A percentile compares a stretch with the other conserved stretches of the same genome.
Conservation (phyloP, 2,797 vertebrate genomes). For the Sciaenops ocellatus region DNA sequence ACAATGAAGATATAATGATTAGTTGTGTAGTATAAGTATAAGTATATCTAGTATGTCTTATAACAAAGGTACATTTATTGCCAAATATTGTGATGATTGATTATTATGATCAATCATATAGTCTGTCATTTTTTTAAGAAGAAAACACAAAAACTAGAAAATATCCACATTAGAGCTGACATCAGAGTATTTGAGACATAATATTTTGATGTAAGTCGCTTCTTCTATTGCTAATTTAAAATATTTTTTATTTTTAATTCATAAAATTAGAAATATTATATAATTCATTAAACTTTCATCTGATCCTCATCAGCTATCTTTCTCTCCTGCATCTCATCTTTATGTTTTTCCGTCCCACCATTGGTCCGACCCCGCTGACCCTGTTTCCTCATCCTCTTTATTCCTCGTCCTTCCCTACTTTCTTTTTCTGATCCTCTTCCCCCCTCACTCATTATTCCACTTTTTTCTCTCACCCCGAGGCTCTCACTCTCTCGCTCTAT, state of each 20-base stretch:
- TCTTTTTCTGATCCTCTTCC: conserved; percentile 23
- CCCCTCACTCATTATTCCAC: conserved; percentile 54
- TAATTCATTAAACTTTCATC: conserved; percentile 6
- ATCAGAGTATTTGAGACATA: no score
- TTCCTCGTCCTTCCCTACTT: conserved; percentile 32
- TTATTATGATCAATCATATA: no score
- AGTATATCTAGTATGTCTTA: no score
- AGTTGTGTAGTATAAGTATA: no score
- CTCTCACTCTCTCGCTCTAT: conserved; percentile 63
- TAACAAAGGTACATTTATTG: no score
- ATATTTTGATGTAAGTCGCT: no score
- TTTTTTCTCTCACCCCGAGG: conserved; percentile 63
- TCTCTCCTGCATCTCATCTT: conserved; percentile 8
- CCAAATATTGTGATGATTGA: no score
- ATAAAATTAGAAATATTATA: background rate
- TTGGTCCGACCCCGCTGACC: conserved; percentile 40
- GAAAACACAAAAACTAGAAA: no score
- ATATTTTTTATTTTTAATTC: background rate
- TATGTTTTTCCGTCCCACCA: conserved; percentile 13
- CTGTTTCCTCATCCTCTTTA: conserved; percentile 36
- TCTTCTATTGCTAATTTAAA: no score
- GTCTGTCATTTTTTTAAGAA: no score
- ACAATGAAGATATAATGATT: background rate
- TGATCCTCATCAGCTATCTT: background rate
- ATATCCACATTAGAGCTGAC: no score